Evolutionary conservation across 2,888 invertebrate genomes (phyloP).

Genomic region (Metellina segmentata): DNA sequence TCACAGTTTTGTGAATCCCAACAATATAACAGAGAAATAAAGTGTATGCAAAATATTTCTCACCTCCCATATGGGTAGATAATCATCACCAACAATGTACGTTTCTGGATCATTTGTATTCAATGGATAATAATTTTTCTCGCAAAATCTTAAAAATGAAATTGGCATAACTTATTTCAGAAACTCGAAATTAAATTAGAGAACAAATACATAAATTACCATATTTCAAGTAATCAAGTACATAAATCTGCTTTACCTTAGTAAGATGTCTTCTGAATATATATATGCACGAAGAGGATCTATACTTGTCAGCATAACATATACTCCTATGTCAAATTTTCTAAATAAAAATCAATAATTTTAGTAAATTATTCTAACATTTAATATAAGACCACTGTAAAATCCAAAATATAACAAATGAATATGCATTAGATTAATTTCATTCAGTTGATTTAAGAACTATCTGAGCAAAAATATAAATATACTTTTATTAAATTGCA

Average conservation of each 20-base stretch:
- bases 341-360: conserved; percentile 79
- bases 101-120: conserved; percentile 89
- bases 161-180: neutral
- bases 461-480: too few relatives aligned
- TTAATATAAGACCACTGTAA: too few relatives aligned
- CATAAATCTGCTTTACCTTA: conserved; percentile 84
- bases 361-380: neutral
- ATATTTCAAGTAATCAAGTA: neutral
- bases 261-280: conserved; percentile 92
- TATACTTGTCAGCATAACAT: conserved; percentile 93
- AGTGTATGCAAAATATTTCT: conserved; percentile 81
- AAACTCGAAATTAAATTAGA: neutral
- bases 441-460: too few relatives aligned
- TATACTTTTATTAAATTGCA: too few relatives aligned
- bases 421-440: too few relatives aligned
- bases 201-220: neutral
- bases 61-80: conserved; percentile 96
- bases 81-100: conserved; percentile 96
- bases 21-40: too few relatives aligned
- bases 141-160: conserved; percentile 88
- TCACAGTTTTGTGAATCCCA: too few relatives aligned
- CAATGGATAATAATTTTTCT: conserved; percentile 93
- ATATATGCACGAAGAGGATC: conserved; percentile 94
- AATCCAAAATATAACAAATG: too few relatives aligned
- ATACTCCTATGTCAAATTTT: conserved; percentile 98